Evolutionary conservation across 2,797 vertebrate genomes (phyloP), one percentile per base, ranked within the genome.

Genomic region (Cyprinella venusta): DNA sequence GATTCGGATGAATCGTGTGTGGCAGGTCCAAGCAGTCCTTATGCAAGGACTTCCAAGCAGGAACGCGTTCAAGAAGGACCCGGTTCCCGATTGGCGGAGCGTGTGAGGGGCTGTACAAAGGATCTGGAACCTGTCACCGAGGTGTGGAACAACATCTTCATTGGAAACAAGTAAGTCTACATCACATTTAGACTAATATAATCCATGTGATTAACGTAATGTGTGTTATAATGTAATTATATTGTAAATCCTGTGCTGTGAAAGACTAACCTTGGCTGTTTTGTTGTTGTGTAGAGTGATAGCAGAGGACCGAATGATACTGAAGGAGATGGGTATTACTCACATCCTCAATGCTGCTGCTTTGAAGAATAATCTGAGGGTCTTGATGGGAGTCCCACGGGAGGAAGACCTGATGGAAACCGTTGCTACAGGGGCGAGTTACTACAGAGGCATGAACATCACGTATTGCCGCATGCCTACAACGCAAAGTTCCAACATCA

Each of bases 231-330:
- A 72, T 21, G 26, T 33, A 24, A 75, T 38, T 21, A 7, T 18
- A 72, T 50, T 72, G 18, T 36, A 38, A 38, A 72, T 33, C 33
- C 6, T n/a, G 2, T 24, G 54, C 56, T 24, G 12, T 33, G 26
- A 15, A 54, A 16, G 36, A 26, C 21, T 61, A 18, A 76, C 7
- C 13, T 24, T 59, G 15, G 8, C 38, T 61, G 12, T 18, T 59
- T 36, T 61, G 74, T 76, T 76, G 5, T 76, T 61, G 74, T 76
- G 54, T 8, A 76, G 54, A 61, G 54, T 40, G 15, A 76, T 8
- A 6, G 54, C 36, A 19, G 18, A 13, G 15, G 36, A 26, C 36
- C 15, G n/a, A 76, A 16, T 15, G 36, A 76, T 0, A 42, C 8
- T 76, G 6, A 56, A 40, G 36, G 33, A 76, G 45, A 7, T 54